phyloP scores from a whole-genome alignment of 2,888 invertebrate species.

The Polietes domitor region DNA sequence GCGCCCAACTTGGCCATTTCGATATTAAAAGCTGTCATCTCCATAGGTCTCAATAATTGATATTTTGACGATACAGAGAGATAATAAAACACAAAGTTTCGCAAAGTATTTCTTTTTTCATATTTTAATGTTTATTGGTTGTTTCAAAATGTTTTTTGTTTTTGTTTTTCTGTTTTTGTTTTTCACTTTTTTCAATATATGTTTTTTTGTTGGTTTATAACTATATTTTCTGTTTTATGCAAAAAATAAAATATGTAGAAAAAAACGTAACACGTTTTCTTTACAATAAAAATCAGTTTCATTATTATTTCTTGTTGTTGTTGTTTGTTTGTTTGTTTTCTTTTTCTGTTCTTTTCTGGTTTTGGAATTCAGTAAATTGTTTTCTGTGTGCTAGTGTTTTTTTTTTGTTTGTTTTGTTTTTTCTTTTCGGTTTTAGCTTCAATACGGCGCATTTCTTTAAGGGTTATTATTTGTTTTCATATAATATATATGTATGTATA shows the following conservation, averaged over 20 bases:
- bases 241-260: conserved; percentile 69
- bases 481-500: conserved; percentile 88
- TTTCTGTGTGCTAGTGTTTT: conserved; percentile 63
- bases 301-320: conserved; percentile 64
- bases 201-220: conserved; percentile 64
- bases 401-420: background rate
- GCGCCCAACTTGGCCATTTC: no score
- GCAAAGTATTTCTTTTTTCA: conserved; percentile 66
- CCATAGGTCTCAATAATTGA: no score
- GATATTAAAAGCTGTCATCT: no score
- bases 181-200: conserved; percentile 40
- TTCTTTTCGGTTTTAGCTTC: conserved; percentile 67
- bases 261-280: conserved; percentile 78
- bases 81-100: conserved; percentile 60
- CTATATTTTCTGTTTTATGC: conserved; percentile 65
- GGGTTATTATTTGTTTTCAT: conserved; percentile 65
- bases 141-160: conserved; percentile 64
- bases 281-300: conserved; percentile 79
- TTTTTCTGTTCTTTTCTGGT: conserved; percentile 53
- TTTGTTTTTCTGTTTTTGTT: conserved; percentile 38
- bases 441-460: conserved; percentile 70
- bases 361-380: conserved; percentile 70
- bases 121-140: conserved; percentile 67
- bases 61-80: no score
- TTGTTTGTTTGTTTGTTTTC: conserved; percentile 21